These are phyloP conservation scores for Coregonus suidteri DNA, from an alignment of 2,797 vertebrate species.

Conservation along the genomic window DNA sequence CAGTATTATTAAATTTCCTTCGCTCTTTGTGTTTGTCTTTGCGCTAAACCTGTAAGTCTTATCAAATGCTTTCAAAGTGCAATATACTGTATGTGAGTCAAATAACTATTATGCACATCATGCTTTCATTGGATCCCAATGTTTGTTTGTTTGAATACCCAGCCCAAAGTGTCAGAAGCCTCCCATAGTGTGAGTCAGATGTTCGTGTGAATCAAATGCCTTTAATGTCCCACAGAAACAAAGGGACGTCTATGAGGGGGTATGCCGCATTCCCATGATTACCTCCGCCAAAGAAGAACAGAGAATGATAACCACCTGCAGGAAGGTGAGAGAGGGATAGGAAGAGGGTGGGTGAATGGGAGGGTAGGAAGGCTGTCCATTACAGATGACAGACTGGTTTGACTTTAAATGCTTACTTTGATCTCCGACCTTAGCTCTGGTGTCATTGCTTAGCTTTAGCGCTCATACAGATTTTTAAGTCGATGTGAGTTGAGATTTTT, in stretches of 20 bases:
- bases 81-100: background rate
- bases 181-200: background rate
- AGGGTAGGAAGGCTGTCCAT: too few species aligned
- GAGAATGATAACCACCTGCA: slow-evolving; percentile 85
- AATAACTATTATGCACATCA: background rate
- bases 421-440: too few species aligned
- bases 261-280: slow-evolving; percentile 89
- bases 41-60: too few species aligned
- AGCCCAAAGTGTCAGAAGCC: background rate
- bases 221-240: slow-evolving; percentile 74
- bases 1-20: too few species aligned
- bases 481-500: too few species aligned
- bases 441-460: too few species aligned
- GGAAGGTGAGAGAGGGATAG: slow-evolving; percentile 74
- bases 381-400: background rate
- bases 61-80: too few species aligned
- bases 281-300: slow-evolving; percentile 89
- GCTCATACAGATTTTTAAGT: too few species aligned
- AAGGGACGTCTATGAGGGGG: slow-evolving; percentile 80
- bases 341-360: background rate
- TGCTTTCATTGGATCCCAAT: background rate
- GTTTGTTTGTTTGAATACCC: background rate
- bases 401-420: too few species aligned
- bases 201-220: background rate
- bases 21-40: too few species aligned